Percentiles rank a stretch among this genome's conserved stretches.
phyloP scores from a whole-genome alignment of 2,888 invertebrate genomes.

The Hyposoter dolosus region DNA sequence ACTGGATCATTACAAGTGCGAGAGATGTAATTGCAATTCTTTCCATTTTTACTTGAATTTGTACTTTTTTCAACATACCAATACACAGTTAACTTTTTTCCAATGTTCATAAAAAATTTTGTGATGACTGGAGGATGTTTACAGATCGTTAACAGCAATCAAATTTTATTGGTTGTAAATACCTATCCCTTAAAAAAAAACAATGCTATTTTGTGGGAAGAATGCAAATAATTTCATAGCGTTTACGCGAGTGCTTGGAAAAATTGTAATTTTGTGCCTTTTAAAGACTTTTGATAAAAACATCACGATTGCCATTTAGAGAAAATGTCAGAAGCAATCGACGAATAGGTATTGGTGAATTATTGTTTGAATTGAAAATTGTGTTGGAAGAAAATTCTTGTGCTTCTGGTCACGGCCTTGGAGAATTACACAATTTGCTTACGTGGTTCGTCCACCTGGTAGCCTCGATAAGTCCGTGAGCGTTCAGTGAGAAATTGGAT shows the following conservation, averaged over 20 bases:
- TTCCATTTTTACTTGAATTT: neutral
- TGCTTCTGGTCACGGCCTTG: slow-evolving; percentile 17
- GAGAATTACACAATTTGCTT: slow-evolving; percentile 36
- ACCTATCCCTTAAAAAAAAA: neutral
- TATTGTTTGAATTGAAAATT: neutral
- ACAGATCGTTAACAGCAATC: slow-evolving; percentile 13
- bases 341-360: slow-evolving; percentile 4
- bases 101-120: neutral
- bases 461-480: slow-evolving; percentile 53
- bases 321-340: neutral
- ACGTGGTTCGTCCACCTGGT: slow-evolving; percentile 56
- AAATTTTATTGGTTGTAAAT: neutral
- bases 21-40: slow-evolving; percentile 1
- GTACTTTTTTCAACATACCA: neutral
- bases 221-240: neutral
- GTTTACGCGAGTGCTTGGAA: neutral
- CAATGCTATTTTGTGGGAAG: neutral
- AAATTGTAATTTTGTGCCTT: neutral
- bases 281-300: neutral
- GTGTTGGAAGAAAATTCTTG: slow-evolving; percentile 7
- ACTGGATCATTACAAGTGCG: neutral
- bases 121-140: slow-evolving; percentile 4
- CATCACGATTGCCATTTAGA: neutral
- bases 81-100: neutral
- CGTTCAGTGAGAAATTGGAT: slow-evolving; percentile 46